A percentile compares a stretch with the other conserved stretches of the same genome.
Conservation (phyloP, 2,113 vertebrate genomes). For the Oryzias woworae region DNA sequence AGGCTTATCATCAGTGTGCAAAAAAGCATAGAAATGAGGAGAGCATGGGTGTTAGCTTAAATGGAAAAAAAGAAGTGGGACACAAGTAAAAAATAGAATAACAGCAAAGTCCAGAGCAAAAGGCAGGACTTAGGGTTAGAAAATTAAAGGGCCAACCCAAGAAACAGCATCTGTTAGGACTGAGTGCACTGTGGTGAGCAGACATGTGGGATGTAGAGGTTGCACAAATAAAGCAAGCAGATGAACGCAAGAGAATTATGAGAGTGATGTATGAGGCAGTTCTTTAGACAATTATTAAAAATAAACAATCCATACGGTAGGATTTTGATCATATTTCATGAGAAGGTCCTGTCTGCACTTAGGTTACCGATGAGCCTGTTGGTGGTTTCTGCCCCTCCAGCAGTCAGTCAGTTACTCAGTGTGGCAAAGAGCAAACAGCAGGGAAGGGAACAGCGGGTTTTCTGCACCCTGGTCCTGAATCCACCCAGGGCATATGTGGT, state of each 20-base stretch:
- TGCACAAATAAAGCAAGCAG: conserved; percentile 15
- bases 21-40: neutral
- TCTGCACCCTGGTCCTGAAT: conserved; percentile 22
- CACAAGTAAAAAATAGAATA: conserved; percentile 48
- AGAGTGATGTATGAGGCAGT: neutral
- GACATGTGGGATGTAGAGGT: conserved; percentile 26
- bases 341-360: conserved; percentile 45
- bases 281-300: conserved; percentile 19
- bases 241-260: conserved; percentile 16
- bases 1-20: conserved; percentile 23
- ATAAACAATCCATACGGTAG: conserved; percentile 8
- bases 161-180: conserved; percentile 42
- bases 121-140: conserved; percentile 40
- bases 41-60: conserved; percentile 40
- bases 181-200: conserved; percentile 43
- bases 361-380: conserved; percentile 31
- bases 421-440: conserved; percentile 38
- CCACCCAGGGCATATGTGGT: conserved; percentile 30
- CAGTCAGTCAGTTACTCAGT: conserved; percentile 15
- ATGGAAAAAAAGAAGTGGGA: conserved; percentile 3
- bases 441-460: conserved; percentile 25
- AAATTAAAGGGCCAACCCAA: conserved; percentile 57
- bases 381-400: conserved; percentile 27
- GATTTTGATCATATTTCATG: conserved; percentile 5
- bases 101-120: conserved; percentile 31